A percentile compares a stretch with the other conserved stretches of the same genome.
phyloP scores from a whole-genome alignment of 2,113 vertebrate genomes.

The Microtus ochrogaster region DNA sequence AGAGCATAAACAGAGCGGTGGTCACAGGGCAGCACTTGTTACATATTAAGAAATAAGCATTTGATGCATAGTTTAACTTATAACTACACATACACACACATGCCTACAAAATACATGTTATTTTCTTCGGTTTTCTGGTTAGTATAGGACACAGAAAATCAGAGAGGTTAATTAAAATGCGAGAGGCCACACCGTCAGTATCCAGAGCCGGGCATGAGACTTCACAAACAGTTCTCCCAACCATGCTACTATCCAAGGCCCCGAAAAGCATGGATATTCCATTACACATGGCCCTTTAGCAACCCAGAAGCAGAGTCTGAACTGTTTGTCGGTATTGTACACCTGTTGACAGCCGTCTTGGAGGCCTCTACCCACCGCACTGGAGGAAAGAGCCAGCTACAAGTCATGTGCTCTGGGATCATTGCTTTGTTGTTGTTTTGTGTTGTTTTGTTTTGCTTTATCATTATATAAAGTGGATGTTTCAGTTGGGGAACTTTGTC shows the following conservation, averaged over 20 bases:
- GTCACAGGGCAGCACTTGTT: neutral
- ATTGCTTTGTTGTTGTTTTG: neutral
- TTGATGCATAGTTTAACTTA: neutral
- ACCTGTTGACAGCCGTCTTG: slow-evolving; percentile 44
- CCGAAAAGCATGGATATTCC: neutral
- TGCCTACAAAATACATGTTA: neutral
- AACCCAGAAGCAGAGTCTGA: neutral
- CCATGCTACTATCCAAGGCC: neutral
- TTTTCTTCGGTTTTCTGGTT: slow-evolving; percentile 40
- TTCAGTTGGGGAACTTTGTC: neutral
- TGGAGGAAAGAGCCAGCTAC: neutral
- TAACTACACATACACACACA: neutral
- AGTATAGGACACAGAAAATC: neutral
- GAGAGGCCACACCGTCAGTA: neutral
- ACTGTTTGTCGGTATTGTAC: neutral
- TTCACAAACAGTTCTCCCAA: neutral
- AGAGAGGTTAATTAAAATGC: neutral
- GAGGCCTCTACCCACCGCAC: neutral
- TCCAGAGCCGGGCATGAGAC: neutral
- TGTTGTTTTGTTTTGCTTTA: neutral
- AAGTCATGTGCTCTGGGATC: neutral
- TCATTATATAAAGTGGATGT: neutral
- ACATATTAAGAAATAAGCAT: neutral
- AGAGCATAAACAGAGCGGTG: neutral
- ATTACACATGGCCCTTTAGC: neutral